Percentiles rank a stretch among this genome's conserved stretches.
Conservation (phyloP, 2,888 invertebrate genomes). For the Lomographa bimaculata region DNA sequence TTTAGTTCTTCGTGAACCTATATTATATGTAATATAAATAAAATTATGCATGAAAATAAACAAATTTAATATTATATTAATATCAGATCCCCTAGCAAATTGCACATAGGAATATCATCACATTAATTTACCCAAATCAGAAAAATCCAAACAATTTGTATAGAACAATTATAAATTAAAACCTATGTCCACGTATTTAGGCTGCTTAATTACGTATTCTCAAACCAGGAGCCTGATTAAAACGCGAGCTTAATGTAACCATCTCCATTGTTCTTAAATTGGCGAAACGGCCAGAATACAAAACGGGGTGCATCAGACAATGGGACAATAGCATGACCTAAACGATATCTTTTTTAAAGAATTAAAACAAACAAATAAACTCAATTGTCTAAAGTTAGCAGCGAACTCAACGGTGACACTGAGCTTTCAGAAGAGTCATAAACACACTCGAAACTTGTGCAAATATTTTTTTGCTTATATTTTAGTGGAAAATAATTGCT, state of each 20-base stretch:
- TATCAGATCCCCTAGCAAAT: no score
- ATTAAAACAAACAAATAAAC: conserved; percentile 28
- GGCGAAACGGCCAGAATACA: conserved; percentile 28
- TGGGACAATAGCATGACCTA: conserved; percentile 28
- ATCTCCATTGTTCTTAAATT: conserved; percentile 31
- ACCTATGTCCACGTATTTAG: background rate
- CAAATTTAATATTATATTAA: no score
- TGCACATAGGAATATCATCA: no score
- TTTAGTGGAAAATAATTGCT: background rate
- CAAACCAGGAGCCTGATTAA: conserved; percentile 11
- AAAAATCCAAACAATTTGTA: no score
- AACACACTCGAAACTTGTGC: conserved; percentile 10
- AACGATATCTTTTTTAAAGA: conserved; percentile 32
- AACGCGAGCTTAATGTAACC: conserved; percentile 10
- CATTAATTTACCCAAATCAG: no score
- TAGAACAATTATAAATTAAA: conserved; percentile 2
- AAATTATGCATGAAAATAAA: no score
- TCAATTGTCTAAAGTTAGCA: conserved; percentile 27
- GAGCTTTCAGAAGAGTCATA: conserved; percentile 18
- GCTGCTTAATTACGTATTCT: background rate
- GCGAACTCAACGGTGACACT: conserved; percentile 7
- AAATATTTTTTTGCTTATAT: conserved; percentile 6
- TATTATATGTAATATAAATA: no score
- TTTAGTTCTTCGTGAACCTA: no score
- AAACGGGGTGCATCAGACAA: conserved; percentile 32